phyloP scores from a whole-genome alignment of 2,797 vertebrate species.

The Poecilia picta region DNA sequence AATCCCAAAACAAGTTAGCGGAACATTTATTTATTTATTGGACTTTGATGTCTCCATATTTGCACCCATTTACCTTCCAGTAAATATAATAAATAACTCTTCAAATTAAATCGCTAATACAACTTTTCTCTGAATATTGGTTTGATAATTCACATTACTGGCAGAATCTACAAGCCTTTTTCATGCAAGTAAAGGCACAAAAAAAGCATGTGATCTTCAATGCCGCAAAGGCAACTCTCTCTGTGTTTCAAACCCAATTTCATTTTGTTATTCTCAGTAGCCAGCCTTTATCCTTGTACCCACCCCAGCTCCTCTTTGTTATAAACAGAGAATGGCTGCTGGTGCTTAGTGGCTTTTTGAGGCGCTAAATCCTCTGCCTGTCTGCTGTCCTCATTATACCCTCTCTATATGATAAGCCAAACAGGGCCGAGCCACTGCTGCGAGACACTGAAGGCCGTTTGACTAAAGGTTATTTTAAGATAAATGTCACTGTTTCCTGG shows the following conservation, averaged over 20 bases:
- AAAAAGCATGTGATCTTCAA: background rate
- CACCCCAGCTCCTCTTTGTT: conserved; percentile 28
- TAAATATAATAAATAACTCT: background rate
- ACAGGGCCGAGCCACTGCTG: conserved; percentile 46
- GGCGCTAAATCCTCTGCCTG: conserved; percentile 46
- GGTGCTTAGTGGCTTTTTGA: conserved; percentile 45
- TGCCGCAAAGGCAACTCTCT: conserved; percentile 7
- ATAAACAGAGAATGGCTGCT: conserved; percentile 23
- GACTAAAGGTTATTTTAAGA: conserved; percentile 67
- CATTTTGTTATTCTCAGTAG: conserved; percentile 14
- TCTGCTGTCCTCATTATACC: conserved; percentile 65
- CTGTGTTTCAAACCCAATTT: conserved; percentile 2
- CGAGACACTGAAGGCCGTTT: conserved; percentile 57
- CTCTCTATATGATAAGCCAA: conserved; percentile 70
- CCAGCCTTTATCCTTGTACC: conserved; percentile 21
- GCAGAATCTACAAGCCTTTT: background rate
- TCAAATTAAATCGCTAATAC: background rate
- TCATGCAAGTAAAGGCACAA: background rate
- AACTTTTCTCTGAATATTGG: background rate
- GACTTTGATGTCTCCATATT: background rate
- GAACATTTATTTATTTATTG: background rate
- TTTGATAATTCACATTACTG: background rate
- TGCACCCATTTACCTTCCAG: background rate
- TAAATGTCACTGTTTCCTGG: conserved; percentile 56
- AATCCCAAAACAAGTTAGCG: background rate